Evolutionary conservation across 2,888 invertebrate species (phyloP).

Genomic region (Saturnia pavonia): DNA sequence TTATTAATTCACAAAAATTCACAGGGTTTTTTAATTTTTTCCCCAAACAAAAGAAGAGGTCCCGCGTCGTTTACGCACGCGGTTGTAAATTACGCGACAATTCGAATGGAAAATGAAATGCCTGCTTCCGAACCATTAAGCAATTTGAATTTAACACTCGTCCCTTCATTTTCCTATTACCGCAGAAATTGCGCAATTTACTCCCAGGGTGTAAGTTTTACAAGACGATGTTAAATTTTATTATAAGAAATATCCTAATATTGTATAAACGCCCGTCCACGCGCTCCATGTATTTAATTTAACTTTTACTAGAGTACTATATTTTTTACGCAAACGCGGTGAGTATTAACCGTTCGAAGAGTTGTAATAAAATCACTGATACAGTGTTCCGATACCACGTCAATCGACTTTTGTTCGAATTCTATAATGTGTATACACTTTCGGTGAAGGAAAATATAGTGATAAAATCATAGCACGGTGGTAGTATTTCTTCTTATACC

Average conservation of each 20-base stretch:
- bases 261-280: neutral
- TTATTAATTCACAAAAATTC: constrained; percentile 23
- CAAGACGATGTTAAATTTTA: constrained; percentile 22
- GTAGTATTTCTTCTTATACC: too few relatives aligned
- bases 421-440: too few relatives aligned
- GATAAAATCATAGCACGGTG: too few relatives aligned
- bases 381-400: too few relatives aligned
- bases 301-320: neutral
- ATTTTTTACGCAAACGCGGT: too few relatives aligned
- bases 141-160: constrained; percentile 81
- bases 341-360: too few relatives aligned
- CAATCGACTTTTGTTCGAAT: too few relatives aligned
- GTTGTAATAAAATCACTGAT: neutral
- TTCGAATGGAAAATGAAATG: constrained; percentile 81
- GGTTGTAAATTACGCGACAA: constrained; percentile 75
- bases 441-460: too few relatives aligned
- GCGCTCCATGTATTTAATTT: neutral
- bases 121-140: constrained; percentile 77
- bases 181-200: constrained; percentile 65
- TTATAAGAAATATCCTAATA: constrained; percentile 3
- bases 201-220: constrained; percentile 27
- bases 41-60: constrained; percentile 64
- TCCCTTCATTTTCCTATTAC: constrained; percentile 79
- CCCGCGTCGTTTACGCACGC: constrained; percentile 64
- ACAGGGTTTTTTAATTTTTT: constrained; percentile 34